A percentile compares a stretch with the other conserved stretches of the same genome.
phyloP scores from a whole-genome alignment of 2,113 vertebrate genomes.

The Amblyopsis rosae region DNA sequence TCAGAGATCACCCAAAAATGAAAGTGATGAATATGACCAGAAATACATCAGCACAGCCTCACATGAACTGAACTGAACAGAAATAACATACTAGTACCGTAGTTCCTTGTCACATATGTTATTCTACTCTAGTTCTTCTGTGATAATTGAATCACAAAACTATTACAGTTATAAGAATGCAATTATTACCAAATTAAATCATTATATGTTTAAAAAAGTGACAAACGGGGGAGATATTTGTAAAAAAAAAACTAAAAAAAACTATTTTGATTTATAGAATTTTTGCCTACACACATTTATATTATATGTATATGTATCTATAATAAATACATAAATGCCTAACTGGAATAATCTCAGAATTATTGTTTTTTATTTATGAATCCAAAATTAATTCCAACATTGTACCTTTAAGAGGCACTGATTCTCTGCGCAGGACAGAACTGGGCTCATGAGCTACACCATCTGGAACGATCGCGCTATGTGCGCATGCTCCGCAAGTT shows the following conservation, averaged over 20 bases:
- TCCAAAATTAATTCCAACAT: conserved; percentile 5
- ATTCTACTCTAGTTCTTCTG: too few species aligned
- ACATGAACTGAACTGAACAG: too few species aligned
- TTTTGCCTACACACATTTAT: too few species aligned
- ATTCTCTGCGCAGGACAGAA: conserved; percentile 30
- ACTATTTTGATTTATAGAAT: too few species aligned
- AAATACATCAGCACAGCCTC: not conserved
- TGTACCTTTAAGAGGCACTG: conserved; percentile 60
- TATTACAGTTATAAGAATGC: too few species aligned
- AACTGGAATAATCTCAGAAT: not conserved
- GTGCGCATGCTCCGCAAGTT: conserved; percentile 80
- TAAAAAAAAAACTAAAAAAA: not conserved
- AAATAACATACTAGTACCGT: too few species aligned
- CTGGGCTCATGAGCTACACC: not conserved
- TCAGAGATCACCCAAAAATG: not conserved
- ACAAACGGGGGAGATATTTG: not conserved
- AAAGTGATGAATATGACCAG: not conserved
- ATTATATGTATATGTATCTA: not conserved
- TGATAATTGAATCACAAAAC: too few species aligned
- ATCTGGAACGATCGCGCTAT: conserved; percentile 34
- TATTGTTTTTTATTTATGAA: not conserved
- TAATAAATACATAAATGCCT: not conserved
- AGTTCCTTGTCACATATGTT: too few species aligned
- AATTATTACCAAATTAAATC: too few species aligned
- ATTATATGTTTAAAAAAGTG: not conserved